These are phyloP conservation scores for Archivesica marissinica DNA, from an alignment of 1,140 invertebrate genomes.

Conservation along the genomic window DNA sequence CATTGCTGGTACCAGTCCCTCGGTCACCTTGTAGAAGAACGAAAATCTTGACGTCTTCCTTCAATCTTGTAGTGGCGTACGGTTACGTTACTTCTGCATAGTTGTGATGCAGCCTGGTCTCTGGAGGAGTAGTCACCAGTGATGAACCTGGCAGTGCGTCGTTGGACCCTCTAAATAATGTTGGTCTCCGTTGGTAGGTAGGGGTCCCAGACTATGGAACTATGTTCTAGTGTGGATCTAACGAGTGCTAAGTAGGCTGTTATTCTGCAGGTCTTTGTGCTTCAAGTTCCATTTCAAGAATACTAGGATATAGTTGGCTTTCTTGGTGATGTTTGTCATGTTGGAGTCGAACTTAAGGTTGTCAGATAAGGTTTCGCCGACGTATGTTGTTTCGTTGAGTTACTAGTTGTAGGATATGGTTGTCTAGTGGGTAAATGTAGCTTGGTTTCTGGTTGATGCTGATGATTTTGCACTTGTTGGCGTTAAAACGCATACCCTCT, in stretches of 20 bases:
- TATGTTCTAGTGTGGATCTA: too few relatives aligned
- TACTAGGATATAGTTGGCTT: too few relatives aligned
- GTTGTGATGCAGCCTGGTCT: background rate
- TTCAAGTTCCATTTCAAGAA: conserved; percentile 6
- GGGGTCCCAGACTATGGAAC: too few relatives aligned
- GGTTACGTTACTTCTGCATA: background rate
- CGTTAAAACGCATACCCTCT: conserved; percentile 49
- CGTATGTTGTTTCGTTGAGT: conserved; percentile 43
- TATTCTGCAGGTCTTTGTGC: background rate
- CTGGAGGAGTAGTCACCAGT: background rate
- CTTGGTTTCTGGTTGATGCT: conserved; percentile 6
- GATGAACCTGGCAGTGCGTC: too few relatives aligned
- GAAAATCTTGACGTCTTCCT: background rate
- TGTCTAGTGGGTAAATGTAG: conserved; percentile 34
- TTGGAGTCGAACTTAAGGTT: conserved; percentile 14
- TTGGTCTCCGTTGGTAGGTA: background rate
- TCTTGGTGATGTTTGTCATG: too few relatives aligned
- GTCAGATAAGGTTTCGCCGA: conserved; percentile 17
- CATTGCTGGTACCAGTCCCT: conserved; percentile 32
- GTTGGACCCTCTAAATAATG: too few relatives aligned
- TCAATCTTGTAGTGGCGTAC: background rate
- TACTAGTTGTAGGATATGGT: conserved; percentile 59
- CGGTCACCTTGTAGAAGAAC: conserved; percentile 11
- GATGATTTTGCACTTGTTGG: conserved; percentile 56
- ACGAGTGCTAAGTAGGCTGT: conserved; percentile 8